Conservation (phyloP, 2,113 vertebrate species). For the Garra rufa region DNA sequence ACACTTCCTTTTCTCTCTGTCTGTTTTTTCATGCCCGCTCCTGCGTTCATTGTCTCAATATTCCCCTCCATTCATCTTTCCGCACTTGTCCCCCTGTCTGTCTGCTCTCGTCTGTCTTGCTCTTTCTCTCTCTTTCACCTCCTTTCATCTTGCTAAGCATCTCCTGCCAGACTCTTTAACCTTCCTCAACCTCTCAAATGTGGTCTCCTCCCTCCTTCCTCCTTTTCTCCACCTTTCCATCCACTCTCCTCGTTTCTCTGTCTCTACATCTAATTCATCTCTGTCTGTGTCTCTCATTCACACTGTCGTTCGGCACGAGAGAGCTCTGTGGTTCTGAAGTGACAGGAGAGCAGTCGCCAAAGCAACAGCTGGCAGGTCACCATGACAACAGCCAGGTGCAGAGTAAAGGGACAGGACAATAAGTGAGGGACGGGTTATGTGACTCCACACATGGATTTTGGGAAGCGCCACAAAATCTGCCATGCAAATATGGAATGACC, state of each 20-base stretch:
- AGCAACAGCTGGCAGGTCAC: conserved; percentile 43
- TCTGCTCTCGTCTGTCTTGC: conserved; percentile 33
- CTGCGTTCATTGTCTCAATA: conserved; percentile 30
- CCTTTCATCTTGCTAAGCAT: conserved; percentile 48
- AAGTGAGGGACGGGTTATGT: conserved; percentile 38
- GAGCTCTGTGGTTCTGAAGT: conserved; percentile 38
- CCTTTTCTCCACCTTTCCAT: neutral
- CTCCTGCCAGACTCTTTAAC: conserved; percentile 38
- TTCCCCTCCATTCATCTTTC: conserved; percentile 14
- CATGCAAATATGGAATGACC: neutral
- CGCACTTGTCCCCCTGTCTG: conserved; percentile 30
- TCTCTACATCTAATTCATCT: neutral
- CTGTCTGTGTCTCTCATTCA: conserved; percentile 7
- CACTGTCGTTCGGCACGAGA: conserved; percentile 4
- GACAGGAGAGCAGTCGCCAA: conserved; percentile 47
- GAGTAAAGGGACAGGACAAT: conserved; percentile 32
- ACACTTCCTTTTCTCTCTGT: conserved; percentile 57
- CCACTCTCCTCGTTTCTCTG: neutral
- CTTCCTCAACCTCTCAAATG: conserved; percentile 35
- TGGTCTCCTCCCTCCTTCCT: conserved; percentile 19
- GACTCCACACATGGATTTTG: conserved; percentile 19
- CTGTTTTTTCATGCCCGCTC: conserved; percentile 61
- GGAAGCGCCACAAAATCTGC: conserved; percentile 26
- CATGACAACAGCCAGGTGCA: conserved; percentile 59
- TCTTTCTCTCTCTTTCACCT: conserved; percentile 33